phyloP scores from a whole-genome alignment of 2,113 vertebrate species.

The Oenanthe melanoleuca region DNA sequence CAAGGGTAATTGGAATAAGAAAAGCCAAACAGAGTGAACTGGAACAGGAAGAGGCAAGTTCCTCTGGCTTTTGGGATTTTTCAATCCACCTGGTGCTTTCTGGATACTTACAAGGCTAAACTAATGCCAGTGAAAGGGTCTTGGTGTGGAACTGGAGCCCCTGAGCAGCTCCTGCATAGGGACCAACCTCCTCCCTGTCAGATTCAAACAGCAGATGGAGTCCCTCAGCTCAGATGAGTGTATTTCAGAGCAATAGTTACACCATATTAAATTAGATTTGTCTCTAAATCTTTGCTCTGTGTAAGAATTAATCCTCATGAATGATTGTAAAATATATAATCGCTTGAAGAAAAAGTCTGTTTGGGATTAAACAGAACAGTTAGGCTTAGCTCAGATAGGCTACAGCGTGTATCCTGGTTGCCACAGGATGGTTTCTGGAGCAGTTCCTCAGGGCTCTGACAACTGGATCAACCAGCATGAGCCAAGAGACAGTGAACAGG shows the following conservation, averaged over 20 bases:
- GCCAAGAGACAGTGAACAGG: not conserved
- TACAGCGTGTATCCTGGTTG: too few relatives aligned
- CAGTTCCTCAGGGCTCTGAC: not conserved
- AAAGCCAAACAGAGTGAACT: not conserved
- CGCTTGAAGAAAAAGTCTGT: not conserved
- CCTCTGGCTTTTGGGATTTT: not conserved
- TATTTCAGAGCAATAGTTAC: not conserved
- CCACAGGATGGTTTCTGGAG: not conserved
- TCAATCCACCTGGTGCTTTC: not conserved
- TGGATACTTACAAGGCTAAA: not conserved
- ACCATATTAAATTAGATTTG: constrained; percentile 5
- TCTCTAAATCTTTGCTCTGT: not conserved
- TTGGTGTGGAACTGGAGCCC: not conserved
- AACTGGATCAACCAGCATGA: not conserved
- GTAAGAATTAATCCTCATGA: constrained; percentile 25
- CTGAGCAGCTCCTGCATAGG: not conserved
- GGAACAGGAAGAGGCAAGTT: not conserved
- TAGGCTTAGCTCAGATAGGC: not conserved
- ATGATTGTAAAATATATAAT: constrained; percentile 8
- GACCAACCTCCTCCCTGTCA: not conserved
- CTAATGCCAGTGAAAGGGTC: not conserved
- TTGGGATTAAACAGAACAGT: not conserved
- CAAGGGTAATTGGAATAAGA: not conserved
- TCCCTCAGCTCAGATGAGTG: not conserved
- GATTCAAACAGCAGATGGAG: not conserved